Percentiles rank a stretch among this genome's conserved stretches.
Conservation (phyloP, 2,113 vertebrate genomes). For the Aythya baeri region DNA sequence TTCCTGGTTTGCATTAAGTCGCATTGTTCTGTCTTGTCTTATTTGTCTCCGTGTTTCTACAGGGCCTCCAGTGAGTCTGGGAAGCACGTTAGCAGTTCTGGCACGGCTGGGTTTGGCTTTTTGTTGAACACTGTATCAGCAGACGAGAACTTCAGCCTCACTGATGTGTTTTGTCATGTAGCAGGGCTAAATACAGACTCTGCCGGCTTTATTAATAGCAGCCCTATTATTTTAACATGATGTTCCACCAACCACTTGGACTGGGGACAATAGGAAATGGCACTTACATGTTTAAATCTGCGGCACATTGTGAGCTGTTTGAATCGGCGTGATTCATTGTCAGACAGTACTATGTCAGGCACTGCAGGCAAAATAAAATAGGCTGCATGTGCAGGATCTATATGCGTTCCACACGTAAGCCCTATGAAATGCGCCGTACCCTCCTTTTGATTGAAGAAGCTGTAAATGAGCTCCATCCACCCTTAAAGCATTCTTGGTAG, state of each 20-base stretch:
- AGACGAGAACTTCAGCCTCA: neutral
- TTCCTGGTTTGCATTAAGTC: constrained; percentile 12
- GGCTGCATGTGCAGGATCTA: neutral
- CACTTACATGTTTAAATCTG: constrained; percentile 35
- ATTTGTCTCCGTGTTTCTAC: neutral
- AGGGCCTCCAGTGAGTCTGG: neutral
- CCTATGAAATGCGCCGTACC: neutral
- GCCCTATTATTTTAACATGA: constrained; percentile 37
- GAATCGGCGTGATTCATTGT: constrained; percentile 32
- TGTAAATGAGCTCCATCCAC: neutral
- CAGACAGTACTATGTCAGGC: constrained; percentile 32
- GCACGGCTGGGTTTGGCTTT: neutral
- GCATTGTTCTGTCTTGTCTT: neutral
- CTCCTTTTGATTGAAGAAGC: constrained; percentile 6
- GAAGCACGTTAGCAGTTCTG: neutral
- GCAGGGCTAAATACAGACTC: neutral
- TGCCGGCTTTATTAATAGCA: constrained; percentile 43
- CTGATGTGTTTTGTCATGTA: constrained; percentile 33
- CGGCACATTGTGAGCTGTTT: neutral
- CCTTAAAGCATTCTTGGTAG: neutral
- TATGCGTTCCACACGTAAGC: neutral
- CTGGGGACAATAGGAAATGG: constrained; percentile 44
- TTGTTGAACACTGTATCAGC: neutral
- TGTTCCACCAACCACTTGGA: constrained; percentile 47
- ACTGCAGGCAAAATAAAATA: constrained; percentile 46